Percentiles rank a stretch among this genome's conserved stretches.
Evolutionary conservation across 2,888 invertebrate genomes (phyloP).

Genomic region (Trichopoda pennipes): DNA sequence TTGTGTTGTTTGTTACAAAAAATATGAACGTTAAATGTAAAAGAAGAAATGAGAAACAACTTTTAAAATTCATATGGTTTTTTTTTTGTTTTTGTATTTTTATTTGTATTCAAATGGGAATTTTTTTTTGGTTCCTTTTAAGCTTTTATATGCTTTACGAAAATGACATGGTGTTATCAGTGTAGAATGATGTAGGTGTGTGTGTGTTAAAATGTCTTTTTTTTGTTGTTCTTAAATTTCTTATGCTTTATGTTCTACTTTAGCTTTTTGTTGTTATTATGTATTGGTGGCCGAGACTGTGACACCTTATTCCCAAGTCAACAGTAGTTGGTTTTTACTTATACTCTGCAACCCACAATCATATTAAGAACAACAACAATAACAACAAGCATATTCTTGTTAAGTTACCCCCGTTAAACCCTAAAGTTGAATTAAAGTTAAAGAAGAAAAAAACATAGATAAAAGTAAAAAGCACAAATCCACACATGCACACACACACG

Average conservation of each 20-base stretch:
- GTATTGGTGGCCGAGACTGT: slow-evolving; percentile 70
- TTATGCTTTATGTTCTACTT: slow-evolving; percentile 37
- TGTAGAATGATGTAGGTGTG: not conserved
- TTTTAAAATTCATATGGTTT: slow-evolving; percentile 39
- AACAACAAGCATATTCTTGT: slow-evolving; percentile 54
- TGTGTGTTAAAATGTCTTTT: not conserved
- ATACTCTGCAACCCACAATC: slow-evolving; percentile 52
- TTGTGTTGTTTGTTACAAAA: slow-evolving; percentile 17
- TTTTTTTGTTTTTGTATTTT: slow-evolving; percentile 11
- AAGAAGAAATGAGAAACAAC: not conserved
- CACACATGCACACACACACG: slow-evolving; percentile 3
- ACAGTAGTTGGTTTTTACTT: slow-evolving; percentile 70
- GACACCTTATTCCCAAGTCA: slow-evolving; percentile 80
- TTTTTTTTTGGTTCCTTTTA: slow-evolving; percentile 53
- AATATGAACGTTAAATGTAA: slow-evolving; percentile 48
- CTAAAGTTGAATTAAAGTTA: slow-evolving; percentile 44
- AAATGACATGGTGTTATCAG: slow-evolving; percentile 7
- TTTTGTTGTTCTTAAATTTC: slow-evolving; percentile 31
- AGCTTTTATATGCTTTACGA: slow-evolving; percentile 37
- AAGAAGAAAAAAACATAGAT: slow-evolving; percentile 18
- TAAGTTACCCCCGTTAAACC: slow-evolving; percentile 63
- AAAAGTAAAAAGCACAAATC: slow-evolving; percentile 12
- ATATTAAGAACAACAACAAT: slow-evolving; percentile 15
- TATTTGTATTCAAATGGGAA: slow-evolving; percentile 41
- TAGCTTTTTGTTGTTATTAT: slow-evolving; percentile 44